phyloP scores from a whole-genome alignment of 2,113 vertebrate genomes.

The Cyrtonyx montezumae region DNA sequence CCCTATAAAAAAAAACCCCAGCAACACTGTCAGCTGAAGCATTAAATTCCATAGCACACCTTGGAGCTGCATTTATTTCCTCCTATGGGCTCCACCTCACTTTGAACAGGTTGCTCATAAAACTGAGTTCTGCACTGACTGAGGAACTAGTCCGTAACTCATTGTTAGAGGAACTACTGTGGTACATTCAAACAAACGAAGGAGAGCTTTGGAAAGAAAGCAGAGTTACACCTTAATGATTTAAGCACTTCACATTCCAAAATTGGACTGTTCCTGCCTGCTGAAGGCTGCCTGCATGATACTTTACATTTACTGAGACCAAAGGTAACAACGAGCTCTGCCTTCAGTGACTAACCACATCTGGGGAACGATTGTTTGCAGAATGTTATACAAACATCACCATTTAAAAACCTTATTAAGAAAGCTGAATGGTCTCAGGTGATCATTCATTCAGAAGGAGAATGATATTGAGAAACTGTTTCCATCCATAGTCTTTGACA shows the following conservation, averaged over 20 bases:
- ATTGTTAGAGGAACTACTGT: background rate
- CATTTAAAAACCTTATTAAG: background rate
- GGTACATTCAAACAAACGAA: background rate
- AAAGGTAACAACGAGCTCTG: background rate
- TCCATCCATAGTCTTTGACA: background rate
- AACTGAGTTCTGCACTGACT: background rate
- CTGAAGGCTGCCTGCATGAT: background rate
- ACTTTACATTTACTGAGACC: background rate
- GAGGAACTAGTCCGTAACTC: background rate
- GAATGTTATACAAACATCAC: background rate
- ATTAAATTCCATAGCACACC: background rate
- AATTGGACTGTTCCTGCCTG: background rate
- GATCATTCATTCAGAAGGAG: background rate
- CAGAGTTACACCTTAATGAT: background rate
- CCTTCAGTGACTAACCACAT: background rate
- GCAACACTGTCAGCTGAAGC: accelerated
- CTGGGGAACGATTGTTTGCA: background rate
- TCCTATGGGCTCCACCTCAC: background rate
- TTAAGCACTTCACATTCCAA: background rate
- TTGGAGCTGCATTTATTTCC: background rate
- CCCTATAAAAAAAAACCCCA: accelerated
- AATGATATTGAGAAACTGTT: background rate
- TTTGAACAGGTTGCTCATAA: background rate
- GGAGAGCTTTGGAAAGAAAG: constrained; percentile 4
- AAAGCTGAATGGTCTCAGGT: background rate